Base-by-base conservation (phyloP, 1,140 invertebrate species). In the Caenorhabditis remanei region DNA sequence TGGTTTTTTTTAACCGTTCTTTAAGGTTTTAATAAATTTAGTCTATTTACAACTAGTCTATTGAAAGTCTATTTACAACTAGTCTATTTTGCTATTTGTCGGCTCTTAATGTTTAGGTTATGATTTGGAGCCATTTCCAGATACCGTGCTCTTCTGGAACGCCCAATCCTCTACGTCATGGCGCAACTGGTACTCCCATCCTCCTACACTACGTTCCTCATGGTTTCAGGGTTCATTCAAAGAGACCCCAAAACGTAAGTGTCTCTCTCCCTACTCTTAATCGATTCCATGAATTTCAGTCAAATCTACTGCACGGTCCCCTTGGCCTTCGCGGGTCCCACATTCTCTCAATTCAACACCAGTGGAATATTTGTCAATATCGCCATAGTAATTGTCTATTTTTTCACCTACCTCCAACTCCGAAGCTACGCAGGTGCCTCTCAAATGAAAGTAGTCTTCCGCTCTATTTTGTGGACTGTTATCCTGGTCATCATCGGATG, bases 391-490 rank as follows among this genome's bases (percentile, higher is more conserved):
- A 50, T 79, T 4, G 71, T 79, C 40, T 79, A 79, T 53, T 50
- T 79, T 24, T 79, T 79, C 46, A 79, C 71, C 3, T 79, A 24
- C 53, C 19, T 79, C 7, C 71, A 79, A 50, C 71, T 79, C 13
- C 71, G 71, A 1, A 50, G 9, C n/a, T 79, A 50, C 24, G 71
- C 71, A 32, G 71, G 71, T 53, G 71, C 71, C 4, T 21, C 71
- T 14, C 71, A 79, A 50, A 79, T 79, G 71, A 79, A 79, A 79
- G 71, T 79, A 6, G 71, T 79, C 0, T 79, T 79, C 14, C 71
- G 71, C n/a, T 79, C 71, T 13, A 79, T 79, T 79, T 21, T 79
- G 2, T 79, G 71, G 71, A 79, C 71, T 21, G 71, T 79, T 21
- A n/a, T 79, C 7, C 40, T 79, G 1, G 71, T 79, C 9, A 79